Percentiles rank a stretch among this genome's conserved stretches.
These are phyloP conservation scores for Raillietiella orientalis DNA, from an alignment of 2,888 invertebrate genomes.

Conservation along the genomic window DNA sequence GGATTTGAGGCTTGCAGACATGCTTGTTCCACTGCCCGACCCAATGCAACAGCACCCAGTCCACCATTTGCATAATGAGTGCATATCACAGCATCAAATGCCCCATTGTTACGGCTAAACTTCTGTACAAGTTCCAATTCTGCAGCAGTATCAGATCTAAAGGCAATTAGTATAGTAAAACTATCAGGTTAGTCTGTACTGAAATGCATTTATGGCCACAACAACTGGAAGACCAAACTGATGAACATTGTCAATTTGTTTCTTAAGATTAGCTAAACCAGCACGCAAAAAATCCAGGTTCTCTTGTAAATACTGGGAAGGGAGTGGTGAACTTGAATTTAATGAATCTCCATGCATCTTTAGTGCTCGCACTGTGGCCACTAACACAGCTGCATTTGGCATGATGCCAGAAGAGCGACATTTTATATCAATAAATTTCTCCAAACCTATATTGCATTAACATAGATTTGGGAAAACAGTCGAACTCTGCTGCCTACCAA, in stretches of 20 bases:
- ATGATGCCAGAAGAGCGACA: slow-evolving; percentile 53
- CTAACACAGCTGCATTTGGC: slow-evolving; percentile 69
- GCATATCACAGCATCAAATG: slow-evolving; percentile 53
- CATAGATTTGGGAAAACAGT: slow-evolving; percentile 1
- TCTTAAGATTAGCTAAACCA: slow-evolving; percentile 60
- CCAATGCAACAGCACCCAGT: slow-evolving; percentile 46
- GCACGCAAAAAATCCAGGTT: slow-evolving; percentile 51
- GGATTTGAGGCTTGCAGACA: slow-evolving; percentile 24
- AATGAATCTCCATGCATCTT: slow-evolving; percentile 97
- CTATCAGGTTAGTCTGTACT: background rate
- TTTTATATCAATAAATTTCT: slow-evolving; percentile 92
- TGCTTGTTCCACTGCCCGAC: slow-evolving; percentile 52
- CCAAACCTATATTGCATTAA: slow-evolving; percentile 30
- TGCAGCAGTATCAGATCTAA: slow-evolving; percentile 44
- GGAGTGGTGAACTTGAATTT: slow-evolving; percentile 44
- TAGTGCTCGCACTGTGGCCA: slow-evolving; percentile 67
- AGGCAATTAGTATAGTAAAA: slow-evolving; percentile 1
- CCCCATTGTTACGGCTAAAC: slow-evolving; percentile 40
- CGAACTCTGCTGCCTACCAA: slow-evolving; percentile 29
- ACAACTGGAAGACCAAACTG: slow-evolving; percentile 76
- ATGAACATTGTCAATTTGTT: slow-evolving; percentile 70
- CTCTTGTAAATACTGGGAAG: slow-evolving; percentile 45
- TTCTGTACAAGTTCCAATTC: slow-evolving; percentile 46
- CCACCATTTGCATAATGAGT: slow-evolving; percentile 71
- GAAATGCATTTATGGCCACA: slow-evolving; percentile 61